Conservation (phyloP, 2,888 invertebrate genomes). For the Caenorhabditis japonica region DNA sequence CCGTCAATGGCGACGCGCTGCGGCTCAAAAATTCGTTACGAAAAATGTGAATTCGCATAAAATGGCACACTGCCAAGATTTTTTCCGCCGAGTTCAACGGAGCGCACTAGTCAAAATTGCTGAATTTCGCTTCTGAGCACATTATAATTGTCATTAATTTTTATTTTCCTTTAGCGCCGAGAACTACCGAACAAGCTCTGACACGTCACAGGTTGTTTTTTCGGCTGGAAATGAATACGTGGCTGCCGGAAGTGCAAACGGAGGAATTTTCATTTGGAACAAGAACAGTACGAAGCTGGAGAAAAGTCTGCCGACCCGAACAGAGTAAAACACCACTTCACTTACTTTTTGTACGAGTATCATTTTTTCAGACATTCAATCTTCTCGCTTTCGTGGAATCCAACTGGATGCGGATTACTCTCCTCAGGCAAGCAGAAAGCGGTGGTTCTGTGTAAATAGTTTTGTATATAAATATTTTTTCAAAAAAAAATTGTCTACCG, state of each 20-base stretch:
- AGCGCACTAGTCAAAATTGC: too few species aligned
- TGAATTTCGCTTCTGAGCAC: not conserved
- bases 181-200: conserved; percentile 83
- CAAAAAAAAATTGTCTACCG: not conserved
- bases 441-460: conserved; percentile 30
- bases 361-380: conserved; percentile 24
- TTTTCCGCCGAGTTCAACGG: too few species aligned
- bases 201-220: conserved; percentile 64
- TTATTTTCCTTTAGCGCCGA: conserved; percentile 84
- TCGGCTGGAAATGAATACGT: conserved; percentile 59
- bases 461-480: not conserved
- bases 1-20: too few species aligned
- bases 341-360: too few species aligned
- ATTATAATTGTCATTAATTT: not conserved
- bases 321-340: conserved; percentile 24
- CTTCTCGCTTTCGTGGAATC: conserved; percentile 45
- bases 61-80: too few species aligned
- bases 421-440: conserved; percentile 29
- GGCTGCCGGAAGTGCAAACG: conserved; percentile 51
- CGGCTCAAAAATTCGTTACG: too few species aligned
- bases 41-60: too few species aligned
- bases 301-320: conserved; percentile 23
- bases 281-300: conserved; percentile 49
- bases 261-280: conserved; percentile 56
- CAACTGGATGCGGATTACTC: conserved; percentile 43